These are phyloP conservation scores for Pocillopora meandrina DNA, from an alignment of 92 coral and sea anemone genomes.

Conservation along the genomic window DNA sequence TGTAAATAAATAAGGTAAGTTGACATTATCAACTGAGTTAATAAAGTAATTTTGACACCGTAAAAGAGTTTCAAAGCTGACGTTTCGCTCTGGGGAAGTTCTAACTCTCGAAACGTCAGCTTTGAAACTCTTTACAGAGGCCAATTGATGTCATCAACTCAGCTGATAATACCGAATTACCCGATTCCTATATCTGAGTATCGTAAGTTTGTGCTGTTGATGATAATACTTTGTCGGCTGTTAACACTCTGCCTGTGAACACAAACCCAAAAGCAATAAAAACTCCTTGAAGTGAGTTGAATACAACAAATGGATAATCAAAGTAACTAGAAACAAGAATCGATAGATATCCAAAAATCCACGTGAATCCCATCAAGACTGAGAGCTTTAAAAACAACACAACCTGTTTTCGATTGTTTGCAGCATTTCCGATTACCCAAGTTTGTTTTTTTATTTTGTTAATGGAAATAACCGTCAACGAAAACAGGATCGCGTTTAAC, in stretches of 20 bases:
- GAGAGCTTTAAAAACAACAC: slow-evolving; percentile 62
- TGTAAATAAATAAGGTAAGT: too few relatives aligned
- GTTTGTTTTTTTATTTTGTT: slow-evolving; percentile 37
- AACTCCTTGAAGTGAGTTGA: slow-evolving; percentile 50
- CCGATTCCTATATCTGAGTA: not conserved
- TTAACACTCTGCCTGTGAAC: slow-evolving; percentile 45
- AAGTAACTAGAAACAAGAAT: slow-evolving; percentile 37
- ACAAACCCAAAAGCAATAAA: slow-evolving; percentile 52
- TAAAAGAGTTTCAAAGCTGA: too few relatives aligned
- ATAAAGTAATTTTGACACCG: too few relatives aligned
- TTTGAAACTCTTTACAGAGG: too few relatives aligned
- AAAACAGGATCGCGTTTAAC: slow-evolving; percentile 58
- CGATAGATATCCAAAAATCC: slow-evolving; percentile 64
- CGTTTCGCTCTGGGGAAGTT: too few relatives aligned
- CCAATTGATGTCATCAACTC: too few relatives aligned
- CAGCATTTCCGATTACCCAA: slow-evolving; percentile 5
- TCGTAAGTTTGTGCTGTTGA: not conserved
- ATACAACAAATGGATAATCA: slow-evolving; percentile 47
- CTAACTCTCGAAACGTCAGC: too few relatives aligned
- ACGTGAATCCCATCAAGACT: slow-evolving; percentile 76
- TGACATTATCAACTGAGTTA: too few relatives aligned
- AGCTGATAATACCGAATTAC: too few relatives aligned
- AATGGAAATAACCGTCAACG: slow-evolving; percentile 46
- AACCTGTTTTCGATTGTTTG: slow-evolving; percentile 27
- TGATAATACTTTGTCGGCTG: not conserved